A percentile compares a stretch with the other conserved stretches of the same genome.
Evolutionary conservation across 2,797 vertebrate species (phyloP).

Genomic region (Rhincodon typus): DNA sequence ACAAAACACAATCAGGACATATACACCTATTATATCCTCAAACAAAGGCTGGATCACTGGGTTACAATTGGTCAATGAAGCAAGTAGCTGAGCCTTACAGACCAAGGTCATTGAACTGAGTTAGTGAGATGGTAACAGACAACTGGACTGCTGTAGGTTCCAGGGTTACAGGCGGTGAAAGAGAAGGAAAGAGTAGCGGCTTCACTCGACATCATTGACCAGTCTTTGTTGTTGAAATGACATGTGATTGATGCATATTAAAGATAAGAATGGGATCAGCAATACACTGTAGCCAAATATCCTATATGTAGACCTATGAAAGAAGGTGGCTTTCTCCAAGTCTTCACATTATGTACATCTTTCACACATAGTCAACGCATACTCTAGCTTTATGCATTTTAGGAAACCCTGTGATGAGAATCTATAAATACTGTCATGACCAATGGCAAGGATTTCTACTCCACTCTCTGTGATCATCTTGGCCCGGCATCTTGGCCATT

Average conservation of each 20-base stretch:
- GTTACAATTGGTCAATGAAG: background rate
- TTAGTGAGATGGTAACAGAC: background rate
- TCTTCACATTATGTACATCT: background rate
- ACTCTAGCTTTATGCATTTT: background rate
- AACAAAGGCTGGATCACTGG: background rate
- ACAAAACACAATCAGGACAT: background rate
- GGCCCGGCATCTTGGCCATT: background rate
- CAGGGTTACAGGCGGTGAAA: background rate
- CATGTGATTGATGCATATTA: background rate
- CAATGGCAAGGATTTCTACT: background rate
- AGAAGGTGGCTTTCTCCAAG: background rate
- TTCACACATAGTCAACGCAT: background rate
- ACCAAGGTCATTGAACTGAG: background rate
- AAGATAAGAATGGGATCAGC: background rate
- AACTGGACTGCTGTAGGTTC: background rate
- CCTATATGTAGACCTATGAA: background rate
- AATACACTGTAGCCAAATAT: background rate
- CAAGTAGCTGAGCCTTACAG: background rate
- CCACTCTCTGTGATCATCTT: background rate
- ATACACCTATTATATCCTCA: background rate
- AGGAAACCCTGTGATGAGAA: background rate
- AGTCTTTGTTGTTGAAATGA: background rate
- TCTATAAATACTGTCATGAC: background rate
- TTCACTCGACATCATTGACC: background rate
- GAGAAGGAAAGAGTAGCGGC: background rate